phyloP scores from a whole-genome alignment of 2,113 vertebrate genomes.

The Heterotilapia buettikoferi region DNA sequence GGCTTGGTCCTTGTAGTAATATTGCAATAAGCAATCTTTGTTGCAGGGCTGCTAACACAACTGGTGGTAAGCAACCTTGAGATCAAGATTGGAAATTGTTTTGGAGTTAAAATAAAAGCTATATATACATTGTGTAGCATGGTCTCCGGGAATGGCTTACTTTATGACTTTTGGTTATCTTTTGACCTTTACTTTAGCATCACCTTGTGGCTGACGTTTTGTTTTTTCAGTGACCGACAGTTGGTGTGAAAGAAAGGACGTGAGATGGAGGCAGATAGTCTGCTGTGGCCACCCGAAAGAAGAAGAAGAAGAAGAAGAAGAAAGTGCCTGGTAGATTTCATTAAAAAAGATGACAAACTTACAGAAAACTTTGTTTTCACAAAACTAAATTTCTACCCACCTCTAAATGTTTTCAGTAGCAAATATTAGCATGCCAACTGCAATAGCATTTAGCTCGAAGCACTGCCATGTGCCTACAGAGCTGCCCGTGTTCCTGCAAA shows the following conservation, averaged over 20 bases:
- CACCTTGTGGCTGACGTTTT: neutral
- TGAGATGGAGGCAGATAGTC: neutral
- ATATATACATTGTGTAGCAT: neutral
- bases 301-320: neutral
- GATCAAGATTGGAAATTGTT: neutral
- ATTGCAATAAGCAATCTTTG: neutral
- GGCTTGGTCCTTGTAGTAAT: neutral
- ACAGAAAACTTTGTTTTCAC: neutral
- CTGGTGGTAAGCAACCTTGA: neutral
- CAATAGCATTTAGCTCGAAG: neutral
- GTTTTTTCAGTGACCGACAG: neutral
- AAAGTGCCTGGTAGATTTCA: neutral
- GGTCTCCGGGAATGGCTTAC: neutral
- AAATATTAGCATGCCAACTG: neutral
- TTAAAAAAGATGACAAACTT: neutral
- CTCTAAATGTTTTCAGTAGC: neutral
- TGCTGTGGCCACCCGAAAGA: neutral
- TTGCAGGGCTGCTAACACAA: neutral
- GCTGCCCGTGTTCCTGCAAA: neutral
- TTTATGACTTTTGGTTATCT: neutral
- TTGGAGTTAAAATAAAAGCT: neutral
- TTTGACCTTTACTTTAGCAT: neutral
- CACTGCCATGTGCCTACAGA: neutral
- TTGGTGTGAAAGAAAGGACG: neutral
- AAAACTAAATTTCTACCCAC: neutral